These are phyloP conservation scores for Burhinus bistriatus DNA, from an alignment of 2,113 vertebrate genomes.

Conservation along the genomic window DNA sequence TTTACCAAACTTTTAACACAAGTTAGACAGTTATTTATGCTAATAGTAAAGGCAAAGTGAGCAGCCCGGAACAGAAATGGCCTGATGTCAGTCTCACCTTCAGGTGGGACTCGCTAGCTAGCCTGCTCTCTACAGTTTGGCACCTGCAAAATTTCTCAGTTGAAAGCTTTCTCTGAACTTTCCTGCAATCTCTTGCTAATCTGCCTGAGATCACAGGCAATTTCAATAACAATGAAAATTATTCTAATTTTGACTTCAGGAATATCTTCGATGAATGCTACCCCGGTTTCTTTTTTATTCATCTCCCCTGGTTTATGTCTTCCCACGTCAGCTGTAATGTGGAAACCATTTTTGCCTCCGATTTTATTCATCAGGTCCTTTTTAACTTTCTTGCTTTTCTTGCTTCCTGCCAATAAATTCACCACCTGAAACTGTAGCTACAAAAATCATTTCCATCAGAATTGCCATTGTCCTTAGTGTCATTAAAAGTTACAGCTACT, in stretches of 20 bases:
- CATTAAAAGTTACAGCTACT: conserved; percentile 58
- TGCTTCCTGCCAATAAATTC: conserved; percentile 19
- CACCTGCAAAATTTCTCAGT: neutral
- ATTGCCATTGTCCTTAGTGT: conserved; percentile 20
- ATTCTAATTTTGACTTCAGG: conserved; percentile 22
- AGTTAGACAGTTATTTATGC: neutral
- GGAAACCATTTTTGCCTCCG: neutral
- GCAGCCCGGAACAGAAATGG: neutral
- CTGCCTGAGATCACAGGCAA: conserved; percentile 53
- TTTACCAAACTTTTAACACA: neutral
- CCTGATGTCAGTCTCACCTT: neutral
- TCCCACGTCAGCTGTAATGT: neutral
- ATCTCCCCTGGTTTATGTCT: conserved; percentile 25
- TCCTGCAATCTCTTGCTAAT: conserved; percentile 23
- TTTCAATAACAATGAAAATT: conserved; percentile 57
- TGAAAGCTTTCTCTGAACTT: conserved; percentile 30
- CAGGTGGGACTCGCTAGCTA: neutral
- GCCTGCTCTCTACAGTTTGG: neutral
- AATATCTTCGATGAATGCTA: conserved; percentile 1
- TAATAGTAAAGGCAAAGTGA: neutral
- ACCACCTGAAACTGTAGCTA: conserved; percentile 29
- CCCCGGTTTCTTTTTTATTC: conserved; percentile 17
- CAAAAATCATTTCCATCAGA: conserved; percentile 39
- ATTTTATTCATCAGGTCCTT: conserved; percentile 43
- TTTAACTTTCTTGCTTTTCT: conserved; percentile 10